Conservation (phyloP, 2,888 invertebrate species). For the Byasa hedistus region DNA sequence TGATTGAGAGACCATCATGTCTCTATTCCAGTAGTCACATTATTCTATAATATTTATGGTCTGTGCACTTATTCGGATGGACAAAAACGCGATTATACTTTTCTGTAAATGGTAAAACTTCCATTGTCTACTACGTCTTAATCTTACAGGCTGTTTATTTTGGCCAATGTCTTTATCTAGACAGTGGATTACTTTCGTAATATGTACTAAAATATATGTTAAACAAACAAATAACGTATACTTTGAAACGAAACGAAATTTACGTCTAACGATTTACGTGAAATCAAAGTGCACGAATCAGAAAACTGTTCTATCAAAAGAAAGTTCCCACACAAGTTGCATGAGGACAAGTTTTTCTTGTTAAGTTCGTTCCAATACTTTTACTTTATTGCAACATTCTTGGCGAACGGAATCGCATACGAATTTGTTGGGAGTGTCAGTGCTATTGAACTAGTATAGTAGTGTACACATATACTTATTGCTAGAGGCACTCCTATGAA, state of each 20-base stretch:
- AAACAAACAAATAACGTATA: neutral
- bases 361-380: slow-evolving; percentile 14
- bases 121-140: slow-evolving; percentile 13
- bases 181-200: neutral
- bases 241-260: neutral
- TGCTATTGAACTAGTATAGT: slow-evolving; percentile 8
- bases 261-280: neutral
- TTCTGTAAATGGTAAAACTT: slow-evolving; percentile 21
- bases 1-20: no score
- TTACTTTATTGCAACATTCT: slow-evolving; percentile 26
- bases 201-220: slow-evolving; percentile 1
- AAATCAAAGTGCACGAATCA: neutral
- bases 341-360: slow-evolving; percentile 23
- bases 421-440: slow-evolving; percentile 15
- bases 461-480: slow-evolving; percentile 38
- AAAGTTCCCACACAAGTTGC: slow-evolving; percentile 10
- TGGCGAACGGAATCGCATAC: slow-evolving; percentile 15
- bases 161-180: slow-evolving; percentile 15
- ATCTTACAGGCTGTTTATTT: slow-evolving; percentile 13
- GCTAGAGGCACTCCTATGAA: slow-evolving; percentile 52
- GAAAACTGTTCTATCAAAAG: slow-evolving; percentile 12
- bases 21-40: neutral
- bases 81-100: slow-evolving; percentile 25
- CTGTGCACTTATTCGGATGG: slow-evolving; percentile 18
- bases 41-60: slow-evolving; percentile 18